These are phyloP conservation scores for Pinctada fucata DNA, from an alignment of 2,888 invertebrate genomes.

Conservation along the genomic window DNA sequence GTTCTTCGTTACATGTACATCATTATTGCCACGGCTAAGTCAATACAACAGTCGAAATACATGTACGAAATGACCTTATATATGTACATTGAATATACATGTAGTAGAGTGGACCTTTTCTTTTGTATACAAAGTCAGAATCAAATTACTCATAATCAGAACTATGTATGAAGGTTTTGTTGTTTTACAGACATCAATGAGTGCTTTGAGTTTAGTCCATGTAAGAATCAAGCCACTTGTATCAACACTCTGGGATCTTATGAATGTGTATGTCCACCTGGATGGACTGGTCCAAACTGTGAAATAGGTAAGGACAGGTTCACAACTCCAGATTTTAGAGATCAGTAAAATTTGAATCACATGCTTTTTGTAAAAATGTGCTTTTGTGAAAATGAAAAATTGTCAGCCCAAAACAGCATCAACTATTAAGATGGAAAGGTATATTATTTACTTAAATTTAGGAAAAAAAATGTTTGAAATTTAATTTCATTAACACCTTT, in stretches of 20 bases:
- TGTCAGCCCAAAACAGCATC: neutral
- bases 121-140: too few relatives aligned
- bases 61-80: too few relatives aligned
- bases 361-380: neutral
- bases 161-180: neutral
- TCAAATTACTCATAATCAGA: too few relatives aligned
- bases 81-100: too few relatives aligned
- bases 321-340: too few relatives aligned
- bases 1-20: too few relatives aligned
- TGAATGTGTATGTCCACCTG: conserved; percentile 78
- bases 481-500: too few relatives aligned
- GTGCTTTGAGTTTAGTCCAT: conserved; percentile 80
- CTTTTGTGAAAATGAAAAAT: neutral
- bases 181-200: conserved; percentile 50
- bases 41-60: too few relatives aligned
- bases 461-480: too few relatives aligned
- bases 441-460: too few relatives aligned
- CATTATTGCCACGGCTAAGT: too few relatives aligned
- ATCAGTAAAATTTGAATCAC: neutral
- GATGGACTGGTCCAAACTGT: conserved; percentile 85
- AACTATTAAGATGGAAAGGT: neutral
- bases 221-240: conserved; percentile 96
- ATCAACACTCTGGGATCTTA: conserved; percentile 80
- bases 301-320: conserved; percentile 78
- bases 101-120: too few relatives aligned